Evolutionary conservation across 2,888 invertebrate species (phyloP).

Genomic region (Conistra vaccinii): DNA sequence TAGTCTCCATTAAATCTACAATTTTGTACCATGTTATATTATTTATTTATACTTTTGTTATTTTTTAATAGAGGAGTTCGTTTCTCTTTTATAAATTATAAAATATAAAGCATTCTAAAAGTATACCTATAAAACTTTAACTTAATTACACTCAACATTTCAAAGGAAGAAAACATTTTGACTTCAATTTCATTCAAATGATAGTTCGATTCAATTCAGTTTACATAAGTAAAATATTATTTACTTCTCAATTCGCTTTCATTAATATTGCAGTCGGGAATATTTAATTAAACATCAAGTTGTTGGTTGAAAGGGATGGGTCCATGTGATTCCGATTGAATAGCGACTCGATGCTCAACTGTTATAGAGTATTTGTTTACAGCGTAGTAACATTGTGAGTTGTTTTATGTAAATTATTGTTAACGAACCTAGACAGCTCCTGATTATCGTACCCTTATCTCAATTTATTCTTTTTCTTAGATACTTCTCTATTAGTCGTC

Average conservation of each 20-base stretch:
- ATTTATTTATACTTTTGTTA: not conserved
- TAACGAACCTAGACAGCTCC: not conserved
- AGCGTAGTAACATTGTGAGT: not conserved
- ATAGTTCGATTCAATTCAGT: conserved; percentile 34
- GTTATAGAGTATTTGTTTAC: not conserved
- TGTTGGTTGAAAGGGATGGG: conserved; percentile 33
- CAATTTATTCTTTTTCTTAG: not conserved
- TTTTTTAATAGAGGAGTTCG: too few relatives aligned
- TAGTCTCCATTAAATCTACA: not conserved
- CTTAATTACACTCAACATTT: conserved; percentile 11
- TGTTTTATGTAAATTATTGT: not conserved
- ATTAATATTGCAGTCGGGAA: conserved; percentile 53
- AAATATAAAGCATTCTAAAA: not conserved
- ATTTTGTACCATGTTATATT: not conserved
- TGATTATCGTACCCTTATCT: not conserved
- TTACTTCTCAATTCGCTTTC: conserved; percentile 53
- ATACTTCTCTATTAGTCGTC: not conserved
- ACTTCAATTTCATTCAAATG: conserved; percentile 25
- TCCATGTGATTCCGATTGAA: conserved; percentile 28
- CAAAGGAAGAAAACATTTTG: conserved; percentile 16
- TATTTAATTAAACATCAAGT: conserved; percentile 57
- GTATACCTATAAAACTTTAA: not conserved
- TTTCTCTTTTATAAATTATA: not conserved
- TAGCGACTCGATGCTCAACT: conserved; percentile 6
- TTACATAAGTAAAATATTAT: conserved; percentile 42